Evolutionary conservation across 2,113 vertebrate species (phyloP), one percentile per base, ranked within the genome.

Genomic region (Melanocharis versteri): DNA sequence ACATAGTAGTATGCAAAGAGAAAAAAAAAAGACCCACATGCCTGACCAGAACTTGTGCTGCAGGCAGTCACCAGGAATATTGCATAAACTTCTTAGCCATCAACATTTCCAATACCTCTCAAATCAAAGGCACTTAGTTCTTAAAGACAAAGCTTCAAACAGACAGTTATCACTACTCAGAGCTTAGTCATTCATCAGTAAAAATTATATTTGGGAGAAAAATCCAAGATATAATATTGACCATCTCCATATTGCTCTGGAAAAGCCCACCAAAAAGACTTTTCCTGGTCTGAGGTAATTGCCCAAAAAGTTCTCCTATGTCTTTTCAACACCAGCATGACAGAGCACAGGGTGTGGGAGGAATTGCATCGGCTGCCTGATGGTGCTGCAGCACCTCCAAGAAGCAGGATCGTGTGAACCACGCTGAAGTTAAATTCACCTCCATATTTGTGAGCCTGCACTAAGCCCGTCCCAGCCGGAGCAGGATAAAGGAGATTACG

Each of bases 361-460:
- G 26, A 81, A 26, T 18, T 71, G 26, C 26, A 57, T 60, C 23
- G 19, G 17, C 4, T 65, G 7, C 33, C 42, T 82, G 20, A n/a
- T n/a, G n/a, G 33, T 70, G 19, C 19, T 44, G 65, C 57, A 78
- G 33, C 58, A n/a, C 6, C 44, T 70, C 30, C 51, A 54, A 73
- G 81, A 35, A 35, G 60, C 33, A 71, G 51, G 19, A 58, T 3
- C 26, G 33, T 10, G 7, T 0, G 0, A 72, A 44, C 17, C 17
- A 62, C 0, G 0, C 6, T 40, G 56, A 87, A 81, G 35, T 4
- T 30, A 14, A 2, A 11, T 44, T 57, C 4, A 20, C 37, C 16
- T 53, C 45, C 39, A 3, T 7, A 19, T 50, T 33, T 58, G 20
- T 39, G 80, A 26, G 10, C 13, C 10, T 62, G 9, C 27, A 15